Conservation (phyloP, 2,113 vertebrate species). For the Anoplopoma fimbria region DNA sequence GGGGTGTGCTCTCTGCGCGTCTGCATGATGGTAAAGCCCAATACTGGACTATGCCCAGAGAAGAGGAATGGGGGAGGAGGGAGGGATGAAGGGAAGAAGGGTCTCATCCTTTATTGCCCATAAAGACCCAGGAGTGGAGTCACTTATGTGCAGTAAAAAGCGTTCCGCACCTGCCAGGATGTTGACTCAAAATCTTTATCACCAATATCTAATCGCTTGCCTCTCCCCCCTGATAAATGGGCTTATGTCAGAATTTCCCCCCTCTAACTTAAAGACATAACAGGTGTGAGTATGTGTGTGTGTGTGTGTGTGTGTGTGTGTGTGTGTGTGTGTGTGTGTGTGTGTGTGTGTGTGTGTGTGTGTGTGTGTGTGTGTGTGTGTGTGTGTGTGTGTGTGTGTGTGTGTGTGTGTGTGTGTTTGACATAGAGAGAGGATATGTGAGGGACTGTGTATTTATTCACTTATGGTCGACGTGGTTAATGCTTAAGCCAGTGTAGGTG, state of each 20-base stretch:
- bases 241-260: constrained; percentile 80
- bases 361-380: constrained; percentile 49
- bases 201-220: constrained; percentile 88
- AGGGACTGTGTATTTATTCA: constrained; percentile 61
- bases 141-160: constrained; percentile 83
- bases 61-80: background rate
- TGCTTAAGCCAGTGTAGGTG: constrained; percentile 66
- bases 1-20: background rate
- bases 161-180: constrained; percentile 89
- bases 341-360: constrained; percentile 61
- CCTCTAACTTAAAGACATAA: constrained; percentile 67
- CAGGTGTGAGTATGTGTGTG: constrained; percentile 71
- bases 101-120: constrained; percentile 79
- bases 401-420: constrained; percentile 35
- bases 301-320: constrained; percentile 55
- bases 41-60: constrained; percentile 53
- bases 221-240: constrained; percentile 85
- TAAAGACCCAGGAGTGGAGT: constrained; percentile 81
- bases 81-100: constrained; percentile 24
- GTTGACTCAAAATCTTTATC: constrained; percentile 92
- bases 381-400: constrained; percentile 56
- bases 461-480: constrained; percentile 67
- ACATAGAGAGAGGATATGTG: constrained; percentile 48
- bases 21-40: constrained; percentile 18
- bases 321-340: constrained; percentile 56